A percentile compares a stretch with the other conserved stretches of the same genome.
phyloP scores from a whole-genome alignment of 2,888 invertebrate genomes.

The Drosophila borealis region DNA sequence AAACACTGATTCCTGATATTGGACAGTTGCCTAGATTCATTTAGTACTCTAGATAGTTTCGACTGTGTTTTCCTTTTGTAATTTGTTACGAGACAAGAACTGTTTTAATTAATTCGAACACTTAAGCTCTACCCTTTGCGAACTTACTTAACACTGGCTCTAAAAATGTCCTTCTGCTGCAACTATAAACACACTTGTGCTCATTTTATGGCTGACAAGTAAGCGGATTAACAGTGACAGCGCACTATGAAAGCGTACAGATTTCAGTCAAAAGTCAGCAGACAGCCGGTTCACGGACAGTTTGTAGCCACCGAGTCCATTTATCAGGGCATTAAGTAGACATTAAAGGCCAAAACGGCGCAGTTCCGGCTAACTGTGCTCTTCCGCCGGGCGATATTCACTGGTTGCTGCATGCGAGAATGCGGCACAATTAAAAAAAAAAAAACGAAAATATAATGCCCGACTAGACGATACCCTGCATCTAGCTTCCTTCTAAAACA shows the following conservation, averaged over 20 bases:
- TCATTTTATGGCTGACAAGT: slow-evolving; percentile 21
- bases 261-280: slow-evolving; percentile 13
- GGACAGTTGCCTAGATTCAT: too few species aligned
- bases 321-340: slow-evolving; percentile 43
- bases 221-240: slow-evolving; percentile 43
- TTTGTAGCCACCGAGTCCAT: slow-evolving; percentile 23
- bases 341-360: slow-evolving; percentile 35
- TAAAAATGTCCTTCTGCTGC: neutral
- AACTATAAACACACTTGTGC: slow-evolving; percentile 6
- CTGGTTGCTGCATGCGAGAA: slow-evolving; percentile 15
- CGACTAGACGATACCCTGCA: too few species aligned
- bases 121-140: neutral
- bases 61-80: too few species aligned
- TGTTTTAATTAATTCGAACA: neutral
- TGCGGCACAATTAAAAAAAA: slow-evolving; percentile 1
- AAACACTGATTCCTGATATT: too few species aligned
- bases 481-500: too few species aligned
- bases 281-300: neutral
- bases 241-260: slow-evolving; percentile 8
- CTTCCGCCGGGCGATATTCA: slow-evolving; percentile 19
- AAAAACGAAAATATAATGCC: neutral
- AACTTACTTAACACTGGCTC: neutral
- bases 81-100: too few species aligned
- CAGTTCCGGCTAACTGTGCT: slow-evolving; percentile 34
- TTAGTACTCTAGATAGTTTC: too few species aligned